Conservation (phyloP, 1,140 invertebrate genomes). For the Drepana arcuata region DNA sequence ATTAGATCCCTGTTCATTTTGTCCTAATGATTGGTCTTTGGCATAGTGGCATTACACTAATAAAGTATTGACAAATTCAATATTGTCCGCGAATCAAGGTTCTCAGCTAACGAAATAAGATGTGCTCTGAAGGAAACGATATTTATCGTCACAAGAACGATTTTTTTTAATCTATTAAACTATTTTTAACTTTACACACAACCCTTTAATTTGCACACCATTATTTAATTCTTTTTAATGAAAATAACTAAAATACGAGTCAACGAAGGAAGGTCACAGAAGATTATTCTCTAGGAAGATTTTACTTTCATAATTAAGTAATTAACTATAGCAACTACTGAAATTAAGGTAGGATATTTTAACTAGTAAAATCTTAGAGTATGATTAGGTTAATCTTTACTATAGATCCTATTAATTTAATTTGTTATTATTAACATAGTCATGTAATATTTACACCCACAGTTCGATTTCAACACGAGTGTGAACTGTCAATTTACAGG, state of each 20-base stretch:
- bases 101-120: slow-evolving; percentile 40
- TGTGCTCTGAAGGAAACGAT: slow-evolving; percentile 36
- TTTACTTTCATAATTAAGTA: slow-evolving; percentile 24
- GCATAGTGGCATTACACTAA: slow-evolving; percentile 51
- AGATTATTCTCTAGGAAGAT: slow-evolving; percentile 28
- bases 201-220: slow-evolving; percentile 70
- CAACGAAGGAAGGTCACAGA: slow-evolving; percentile 13
- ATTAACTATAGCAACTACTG: slow-evolving; percentile 54
- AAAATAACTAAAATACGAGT: slow-evolving; percentile 40
- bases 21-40: slow-evolving; percentile 63
- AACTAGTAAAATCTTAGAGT: slow-evolving; percentile 55
- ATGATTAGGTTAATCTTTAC: slow-evolving; percentile 67
- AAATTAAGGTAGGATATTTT: slow-evolving; percentile 57
- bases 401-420: slow-evolving; percentile 60
- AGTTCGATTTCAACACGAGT: slow-evolving; percentile 44
- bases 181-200: slow-evolving; percentile 71
- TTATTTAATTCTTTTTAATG: slow-evolving; percentile 48
- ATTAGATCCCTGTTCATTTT: slow-evolving; percentile 64
- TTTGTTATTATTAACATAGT: slow-evolving; percentile 64
- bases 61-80: slow-evolving; percentile 29
- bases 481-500: slow-evolving; percentile 53
- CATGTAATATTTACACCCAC: slow-evolving; percentile 60
- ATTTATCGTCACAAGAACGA: slow-evolving; percentile 41
- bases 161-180: slow-evolving; percentile 53
- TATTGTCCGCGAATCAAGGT: slow-evolving; percentile 22